Base-by-base conservation (phyloP, 2,113 vertebrate species). In the Holacanthus passer region DNA sequence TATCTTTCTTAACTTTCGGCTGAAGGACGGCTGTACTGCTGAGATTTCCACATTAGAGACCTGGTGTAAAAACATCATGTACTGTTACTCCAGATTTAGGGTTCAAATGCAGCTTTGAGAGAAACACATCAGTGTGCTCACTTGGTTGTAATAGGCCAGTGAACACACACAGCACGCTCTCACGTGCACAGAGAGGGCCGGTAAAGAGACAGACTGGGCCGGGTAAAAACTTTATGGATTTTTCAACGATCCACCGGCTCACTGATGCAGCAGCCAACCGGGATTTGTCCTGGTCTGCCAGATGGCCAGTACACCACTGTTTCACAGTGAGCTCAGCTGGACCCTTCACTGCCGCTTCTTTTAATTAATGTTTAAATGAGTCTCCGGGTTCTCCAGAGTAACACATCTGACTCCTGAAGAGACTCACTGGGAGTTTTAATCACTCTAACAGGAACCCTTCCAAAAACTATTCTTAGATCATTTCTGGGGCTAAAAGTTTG, bases 331-430 rank as follows among this genome's bases (percentile, higher is more conserved):
- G 83, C 83, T 68, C 73, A 67, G 78, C n/a, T 55, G 47, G 47
- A 62, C 37, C 29, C 45, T 24, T 22, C 45, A 17, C 48, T 11
- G 45, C 59, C 3, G 27, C 2, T 58, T 32, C 27, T 37, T 85
- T 67, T 67, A 85, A 85, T 83, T 35, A 35, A 37, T 39, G 35
- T 43, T 64, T 32, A 17, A 80, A 83, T 20, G 62, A 72, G 48
- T 77, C 68, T 75, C 56, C 19, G 32, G 70, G 55, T 74, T 64
- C 76, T 74, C 47, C 50, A 63, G n/a, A 77, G 11, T n/a, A 70
- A 64, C 65, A 19, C 73, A 13, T 77, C 10, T 8, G 39, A 80
- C 14, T 76, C 55, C 63, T 16, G 58, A 52, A 19, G 62, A 45
- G 72, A 47, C 56, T 35, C 64, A n/a, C 45, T 1, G 12, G 20